These are phyloP conservation scores for Neodon shergylaensis DNA, from an alignment of 2,113 vertebrate species.

Conservation along the genomic window DNA sequence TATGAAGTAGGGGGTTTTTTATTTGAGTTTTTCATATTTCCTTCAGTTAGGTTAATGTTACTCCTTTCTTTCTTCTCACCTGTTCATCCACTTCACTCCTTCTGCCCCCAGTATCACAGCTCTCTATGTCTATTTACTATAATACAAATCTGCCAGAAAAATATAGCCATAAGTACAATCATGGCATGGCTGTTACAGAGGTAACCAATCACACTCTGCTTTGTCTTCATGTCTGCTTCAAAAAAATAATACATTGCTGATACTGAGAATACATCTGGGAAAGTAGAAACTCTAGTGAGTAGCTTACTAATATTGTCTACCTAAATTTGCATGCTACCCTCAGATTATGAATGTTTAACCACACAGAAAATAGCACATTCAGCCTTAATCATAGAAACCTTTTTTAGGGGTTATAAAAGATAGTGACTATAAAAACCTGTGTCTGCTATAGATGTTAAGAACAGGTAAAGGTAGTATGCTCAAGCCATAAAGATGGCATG, in stretches of 20 bases:
- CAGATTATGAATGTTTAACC: neutral
- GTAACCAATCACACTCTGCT: neutral
- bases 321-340: neutral
- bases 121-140: neutral
- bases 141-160: neutral
- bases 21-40: neutral
- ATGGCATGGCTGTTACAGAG: neutral
- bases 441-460: neutral
- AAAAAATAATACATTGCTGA: neutral
- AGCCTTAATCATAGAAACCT: neutral
- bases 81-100: neutral
- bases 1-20: neutral
- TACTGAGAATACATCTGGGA: neutral
- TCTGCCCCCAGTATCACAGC: neutral
- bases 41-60: neutral
- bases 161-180: neutral
- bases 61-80: neutral
- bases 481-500: neutral
- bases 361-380: neutral
- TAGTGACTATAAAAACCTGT: neutral
- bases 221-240: neutral
- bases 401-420: neutral
- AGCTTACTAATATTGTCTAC: neutral
- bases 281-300: neutral
- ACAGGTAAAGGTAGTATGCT: neutral